These are phyloP conservation scores for Colletes gigas DNA, from an alignment of 1,140 invertebrate genomes.

Conservation along the genomic window DNA sequence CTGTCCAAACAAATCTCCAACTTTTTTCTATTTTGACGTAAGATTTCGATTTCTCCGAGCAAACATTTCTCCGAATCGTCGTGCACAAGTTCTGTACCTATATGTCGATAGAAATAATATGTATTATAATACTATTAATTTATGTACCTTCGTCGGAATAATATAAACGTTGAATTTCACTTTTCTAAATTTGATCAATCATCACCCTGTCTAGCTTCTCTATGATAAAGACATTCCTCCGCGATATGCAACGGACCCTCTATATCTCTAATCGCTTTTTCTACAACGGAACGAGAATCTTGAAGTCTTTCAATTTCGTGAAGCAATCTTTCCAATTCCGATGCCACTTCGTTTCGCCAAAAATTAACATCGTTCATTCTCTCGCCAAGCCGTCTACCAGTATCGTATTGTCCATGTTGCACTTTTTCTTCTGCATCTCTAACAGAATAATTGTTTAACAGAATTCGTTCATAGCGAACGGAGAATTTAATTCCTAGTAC, in stretches of 20 bases:
- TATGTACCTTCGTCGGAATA: not conserved
- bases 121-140: not conserved
- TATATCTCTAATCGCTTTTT: slow-evolving; percentile 92
- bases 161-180: not conserved
- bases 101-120: not conserved
- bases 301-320: slow-evolving; percentile 91
- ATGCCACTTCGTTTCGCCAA: slow-evolving; percentile 93
- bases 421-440: slow-evolving; percentile 91
- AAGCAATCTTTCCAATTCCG: slow-evolving; percentile 93
- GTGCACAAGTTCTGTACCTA: slow-evolving; percentile 85
- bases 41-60: slow-evolving; percentile 83
- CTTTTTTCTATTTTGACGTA: slow-evolving; percentile 83
- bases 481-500: slow-evolving; percentile 13
- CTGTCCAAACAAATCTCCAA: slow-evolving; percentile 83
- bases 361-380: slow-evolving; percentile 96
- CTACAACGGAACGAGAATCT: slow-evolving; percentile 88
- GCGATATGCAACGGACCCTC: slow-evolving; percentile 94
- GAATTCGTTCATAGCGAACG: slow-evolving; percentile 2
- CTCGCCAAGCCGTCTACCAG: slow-evolving; percentile 91
- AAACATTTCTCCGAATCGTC: slow-evolving; percentile 85
- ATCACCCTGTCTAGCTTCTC: slow-evolving; percentile 91
- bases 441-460: slow-evolving; percentile 23
- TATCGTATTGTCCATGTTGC: slow-evolving; percentile 87
- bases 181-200: not conserved
- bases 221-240: slow-evolving; percentile 95